Evolutionary conservation across 2,888 invertebrate species (phyloP), one percentile per base, ranked within the genome.

Genomic region (Pocota personata): DNA sequence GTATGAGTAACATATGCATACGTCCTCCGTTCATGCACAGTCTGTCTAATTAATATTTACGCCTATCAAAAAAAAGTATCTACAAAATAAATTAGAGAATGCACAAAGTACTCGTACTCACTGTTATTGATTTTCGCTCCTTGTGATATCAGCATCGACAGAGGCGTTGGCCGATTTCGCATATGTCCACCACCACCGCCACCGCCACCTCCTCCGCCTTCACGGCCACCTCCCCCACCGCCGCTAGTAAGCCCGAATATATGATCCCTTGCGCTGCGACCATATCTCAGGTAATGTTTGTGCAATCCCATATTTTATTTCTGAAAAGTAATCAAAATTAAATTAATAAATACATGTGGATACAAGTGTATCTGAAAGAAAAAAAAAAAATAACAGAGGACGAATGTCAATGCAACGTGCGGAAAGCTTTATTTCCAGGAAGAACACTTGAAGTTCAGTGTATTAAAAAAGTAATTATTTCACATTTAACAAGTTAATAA

Each of bases 131-230:
- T 93, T 91, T 95, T 95, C 87, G 95, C 95, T 89, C 95, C 95
- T 90, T 96, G 95, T 12, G 97, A 97, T 90, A 97, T 96, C 87
- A 97, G 94, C 95, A 97, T 96, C 88, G 95, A 96, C 57, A 97
- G 91, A 0, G 97, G 96, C 50, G 95, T 94, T 24, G 94, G 94
- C 27, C 94, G 93, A 78, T 89, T 89, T 86, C 90, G 88, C 83
- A 89, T 88, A 87, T 89, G 89, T 10, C 69, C 73, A 84, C 76
- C 87, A 77, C 67, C 89, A 66, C 82, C 64, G n/a, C 55, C 89
- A 87, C 90, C 89, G 72, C 88, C 89, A 82, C 82, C 79, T 12
- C 58, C 57, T 8, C 67, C 66, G n/a, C 40, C 40, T 40, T 40
- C 40, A 19, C 48, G 43, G 12, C 40, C 57, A 46, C 86, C 82